Evolutionary conservation across 1,140 invertebrate species (phyloP).

Genomic region (Camponotus vicinus): DNA sequence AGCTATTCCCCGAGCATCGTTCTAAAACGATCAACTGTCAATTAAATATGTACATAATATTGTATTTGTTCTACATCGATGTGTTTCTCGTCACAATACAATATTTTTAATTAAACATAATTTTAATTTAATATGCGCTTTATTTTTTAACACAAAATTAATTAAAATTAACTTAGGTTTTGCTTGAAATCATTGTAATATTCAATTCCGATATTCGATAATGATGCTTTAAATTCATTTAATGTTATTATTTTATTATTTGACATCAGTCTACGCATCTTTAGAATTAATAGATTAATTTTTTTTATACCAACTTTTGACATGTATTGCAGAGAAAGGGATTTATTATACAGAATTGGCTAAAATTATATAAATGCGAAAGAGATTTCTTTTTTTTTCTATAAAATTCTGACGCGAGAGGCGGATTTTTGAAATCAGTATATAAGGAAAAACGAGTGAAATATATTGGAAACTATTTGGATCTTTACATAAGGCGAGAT

Average conservation of each 20-base stretch:
- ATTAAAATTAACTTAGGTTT: not conserved
- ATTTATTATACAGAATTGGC: no score
- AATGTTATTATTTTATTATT: not conserved
- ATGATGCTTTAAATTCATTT: not conserved
- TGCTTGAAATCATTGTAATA: not conserved
- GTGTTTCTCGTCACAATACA: not conserved
- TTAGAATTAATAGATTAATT: not conserved
- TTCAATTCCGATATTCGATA: not conserved
- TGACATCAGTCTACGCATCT: no score
- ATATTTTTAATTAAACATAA: constrained; percentile 13
- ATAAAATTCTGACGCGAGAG: not conserved
- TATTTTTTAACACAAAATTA: not conserved
- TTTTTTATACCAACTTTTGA: not conserved
- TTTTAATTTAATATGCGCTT: not conserved
- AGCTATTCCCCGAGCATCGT: not conserved
- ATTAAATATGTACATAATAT: constrained; percentile 26
- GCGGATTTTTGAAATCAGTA: not conserved
- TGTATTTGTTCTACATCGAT: not conserved
- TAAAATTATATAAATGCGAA: not conserved
- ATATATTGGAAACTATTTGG: constrained; percentile 1
- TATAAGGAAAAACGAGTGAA: not conserved
- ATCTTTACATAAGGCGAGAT: not conserved
- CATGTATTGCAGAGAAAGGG: not conserved
- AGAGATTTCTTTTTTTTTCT: not conserved
- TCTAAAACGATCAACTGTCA: not conserved